A percentile compares a stretch with the other conserved stretches of the same genome.
Evolutionary conservation across 2,113 vertebrate genomes (phyloP).

Genomic region (Amphilophus citrinellus): DNA sequence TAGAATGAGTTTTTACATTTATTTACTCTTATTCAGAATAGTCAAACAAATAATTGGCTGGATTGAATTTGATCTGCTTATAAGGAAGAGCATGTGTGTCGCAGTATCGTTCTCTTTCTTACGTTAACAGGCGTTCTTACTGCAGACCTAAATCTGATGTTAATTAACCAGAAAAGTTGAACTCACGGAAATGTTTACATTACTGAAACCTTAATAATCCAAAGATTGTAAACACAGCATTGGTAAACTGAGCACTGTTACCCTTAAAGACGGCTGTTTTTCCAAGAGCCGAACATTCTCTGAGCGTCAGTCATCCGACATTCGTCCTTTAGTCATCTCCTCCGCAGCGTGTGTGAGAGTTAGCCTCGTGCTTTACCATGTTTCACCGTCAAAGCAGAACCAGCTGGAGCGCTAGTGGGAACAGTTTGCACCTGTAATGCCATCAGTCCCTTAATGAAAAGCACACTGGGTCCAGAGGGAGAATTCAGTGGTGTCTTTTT

Average conservation of each 20-base stretch:
- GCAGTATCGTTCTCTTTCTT: not conserved
- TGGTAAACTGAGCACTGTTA: not conserved
- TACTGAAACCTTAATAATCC: not conserved
- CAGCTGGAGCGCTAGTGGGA: conserved; percentile 58
- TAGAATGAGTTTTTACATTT: too few relatives aligned
- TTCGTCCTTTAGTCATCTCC: conserved; percentile 13
- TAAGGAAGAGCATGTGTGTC: not conserved
- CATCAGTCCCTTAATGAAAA: conserved; percentile 70
- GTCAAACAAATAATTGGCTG: too few relatives aligned
- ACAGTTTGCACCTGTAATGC: conserved; percentile 71
- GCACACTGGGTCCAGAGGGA: conserved; percentile 43
- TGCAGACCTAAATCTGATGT: not conserved
- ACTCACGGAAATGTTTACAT: conserved; percentile 21
- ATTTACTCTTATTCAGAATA: too few relatives aligned
- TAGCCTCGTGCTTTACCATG: conserved; percentile 9
- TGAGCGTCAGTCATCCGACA: not conserved
- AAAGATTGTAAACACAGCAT: conserved; percentile 16
- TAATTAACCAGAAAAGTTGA: conserved; percentile 10
- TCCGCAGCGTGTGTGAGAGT: not conserved
- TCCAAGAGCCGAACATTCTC: conserved; percentile 15
- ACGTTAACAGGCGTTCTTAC: conserved; percentile 3
- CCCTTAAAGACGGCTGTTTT: conserved; percentile 44
- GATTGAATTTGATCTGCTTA: not conserved
- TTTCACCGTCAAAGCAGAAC: conserved; percentile 53
- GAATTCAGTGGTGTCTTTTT: conserved; percentile 34